These are phyloP conservation scores for Pitangus sulphuratus DNA, from an alignment of 2,797 vertebrate species.

Conservation along the genomic window DNA sequence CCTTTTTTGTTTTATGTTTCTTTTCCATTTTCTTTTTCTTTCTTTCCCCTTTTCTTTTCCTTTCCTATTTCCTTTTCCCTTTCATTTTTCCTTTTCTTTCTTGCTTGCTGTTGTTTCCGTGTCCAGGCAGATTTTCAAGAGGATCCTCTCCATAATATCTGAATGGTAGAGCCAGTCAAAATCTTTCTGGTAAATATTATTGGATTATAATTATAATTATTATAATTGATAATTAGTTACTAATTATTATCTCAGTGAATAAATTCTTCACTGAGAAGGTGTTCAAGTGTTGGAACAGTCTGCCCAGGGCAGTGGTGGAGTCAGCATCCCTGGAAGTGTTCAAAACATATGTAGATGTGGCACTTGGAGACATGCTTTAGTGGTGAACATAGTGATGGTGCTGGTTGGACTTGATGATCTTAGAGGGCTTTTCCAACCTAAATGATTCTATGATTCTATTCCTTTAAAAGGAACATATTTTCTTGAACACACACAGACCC, in stretches of 20 bases:
- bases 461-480: background rate
- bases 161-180: background rate
- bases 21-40: rapidly evolving
- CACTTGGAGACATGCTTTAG: background rate
- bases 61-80: rapidly evolving
- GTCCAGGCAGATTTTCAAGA: background rate
- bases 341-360: background rate
- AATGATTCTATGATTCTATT: background rate
- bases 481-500: background rate
- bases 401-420: background rate
- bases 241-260: background rate
- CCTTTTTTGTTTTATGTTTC: rapidly evolving
- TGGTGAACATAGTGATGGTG: background rate
- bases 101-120: background rate
- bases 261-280: background rate
- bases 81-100: background rate
- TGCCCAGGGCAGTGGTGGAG: background rate
- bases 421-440: background rate
- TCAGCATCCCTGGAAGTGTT: background rate
- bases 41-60: rapidly evolving
- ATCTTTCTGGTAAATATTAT: background rate
- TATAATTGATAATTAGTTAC: too few relatives aligned
- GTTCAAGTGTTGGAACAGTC: background rate
- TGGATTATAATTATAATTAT: background rate
- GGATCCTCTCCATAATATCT: background rate